Base-by-base conservation (phyloP, 2,113 vertebrate genomes). In the Syngnathoides biaculeatus region DNA sequence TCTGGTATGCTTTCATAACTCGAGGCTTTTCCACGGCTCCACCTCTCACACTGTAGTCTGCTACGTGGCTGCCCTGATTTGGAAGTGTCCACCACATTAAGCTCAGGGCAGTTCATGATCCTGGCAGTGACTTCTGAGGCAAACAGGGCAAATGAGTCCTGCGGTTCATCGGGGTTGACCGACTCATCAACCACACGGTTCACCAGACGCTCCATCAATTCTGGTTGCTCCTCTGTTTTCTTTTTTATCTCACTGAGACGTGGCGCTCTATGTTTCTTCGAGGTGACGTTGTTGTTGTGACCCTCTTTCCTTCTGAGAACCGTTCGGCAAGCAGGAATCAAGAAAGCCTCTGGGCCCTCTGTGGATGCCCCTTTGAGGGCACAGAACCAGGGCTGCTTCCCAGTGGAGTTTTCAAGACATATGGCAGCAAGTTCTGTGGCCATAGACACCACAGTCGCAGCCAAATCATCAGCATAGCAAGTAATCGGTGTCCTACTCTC, bases 361-460 rank as follows among this genome's bases (percentile, higher is more conserved):
- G 62, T 89, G 1, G 66, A 90, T 20, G 90, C 87, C 66, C 92
- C 93, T 74, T 95, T 95, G 79, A 97, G 94, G 0, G 95, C 94
- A 74, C 96, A 98, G 82, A 99, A 98, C 97, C 97, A 99, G 1
- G 97, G 96, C 73, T 98, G 97, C 79, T 97, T 99, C 67, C 95
- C 95, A 52, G 90, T 94, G 8, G 95, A 96, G 84, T 99, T 98
- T 82, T 99, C 97, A 63, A 99, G 91, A 81, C 95, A 99, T 85
- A 99, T 97, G 22, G 97, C 97, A 75, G 97, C 97, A 67, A 99
- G 93, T 88, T 99, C 97, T 20, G 97, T 99, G 81, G 97, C 97
- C 96, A 99, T 99, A 70, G 97, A 99, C 68, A 99, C 95, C 43
- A 99, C 95, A 0, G 96, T 99, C 67, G 95, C 90, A 47, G 97